A percentile compares a stretch with the other conserved stretches of the same genome.
Conservation (phyloP, 1,140 invertebrate genomes). For the Maniola jurtina region DNA sequence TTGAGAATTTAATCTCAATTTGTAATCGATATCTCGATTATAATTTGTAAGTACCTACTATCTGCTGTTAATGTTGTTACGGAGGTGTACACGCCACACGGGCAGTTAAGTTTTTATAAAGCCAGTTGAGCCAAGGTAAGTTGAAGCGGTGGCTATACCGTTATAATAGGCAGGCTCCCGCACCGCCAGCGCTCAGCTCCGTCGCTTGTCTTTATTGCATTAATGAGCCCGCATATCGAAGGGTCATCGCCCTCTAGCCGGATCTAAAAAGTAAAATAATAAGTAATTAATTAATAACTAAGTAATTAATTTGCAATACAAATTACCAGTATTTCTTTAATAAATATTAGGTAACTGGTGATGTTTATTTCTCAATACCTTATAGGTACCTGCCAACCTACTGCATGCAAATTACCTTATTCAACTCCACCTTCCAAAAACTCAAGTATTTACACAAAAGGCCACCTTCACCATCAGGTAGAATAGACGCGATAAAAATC, state of each 20-base stretch:
- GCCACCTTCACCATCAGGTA: conserved; percentile 24
- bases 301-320: background rate
- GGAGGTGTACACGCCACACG: conserved; percentile 3
- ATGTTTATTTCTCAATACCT: too few relatives aligned
- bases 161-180: conserved; percentile 53
- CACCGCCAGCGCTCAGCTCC: conserved; percentile 38
- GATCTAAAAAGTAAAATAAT: conserved; percentile 24
- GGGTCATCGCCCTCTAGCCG: conserved; percentile 50
- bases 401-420: background rate
- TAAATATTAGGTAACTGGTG: background rate
- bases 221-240: conserved; percentile 64
- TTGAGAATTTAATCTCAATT: background rate
- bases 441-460: background rate
- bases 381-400: background rate
- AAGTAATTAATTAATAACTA: background rate
- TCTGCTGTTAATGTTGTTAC: background rate
- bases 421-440: background rate
- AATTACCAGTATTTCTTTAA: background rate
- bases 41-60: background rate
- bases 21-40: background rate
- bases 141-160: conserved; percentile 39
- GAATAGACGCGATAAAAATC: conserved; percentile 14
- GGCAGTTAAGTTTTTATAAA: conserved; percentile 27
- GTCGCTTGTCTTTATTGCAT: conserved; percentile 60
- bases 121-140: conserved; percentile 29